Evolutionary conservation across 2,113 vertebrate genomes (phyloP).

Genomic region (Hippoglossus stenolepis): DNA sequence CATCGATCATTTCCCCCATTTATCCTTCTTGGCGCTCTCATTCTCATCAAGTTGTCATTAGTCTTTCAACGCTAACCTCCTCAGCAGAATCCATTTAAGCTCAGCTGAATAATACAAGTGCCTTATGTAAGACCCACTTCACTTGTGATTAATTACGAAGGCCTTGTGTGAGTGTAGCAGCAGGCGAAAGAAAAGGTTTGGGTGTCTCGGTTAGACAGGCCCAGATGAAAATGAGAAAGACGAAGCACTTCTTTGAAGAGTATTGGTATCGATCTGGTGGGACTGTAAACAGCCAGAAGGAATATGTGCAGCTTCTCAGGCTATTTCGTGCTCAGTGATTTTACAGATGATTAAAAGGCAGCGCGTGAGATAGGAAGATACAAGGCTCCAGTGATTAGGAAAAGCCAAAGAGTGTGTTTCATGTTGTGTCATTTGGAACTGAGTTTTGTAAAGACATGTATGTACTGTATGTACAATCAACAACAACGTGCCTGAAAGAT

Average conservation of each 20-base stretch:
- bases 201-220: slow-evolving; percentile 60
- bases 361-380: slow-evolving; percentile 48
- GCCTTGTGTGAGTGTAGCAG: slow-evolving; percentile 57
- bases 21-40: slow-evolving; percentile 16
- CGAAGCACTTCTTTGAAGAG: slow-evolving; percentile 62
- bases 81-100: slow-evolving; percentile 65
- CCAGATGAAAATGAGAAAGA: slow-evolving; percentile 61
- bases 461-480: neutral
- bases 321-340: slow-evolving; percentile 41
- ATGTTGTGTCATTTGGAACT: slow-evolving; percentile 36
- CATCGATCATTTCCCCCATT: slow-evolving; percentile 23
- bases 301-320: slow-evolving; percentile 51
- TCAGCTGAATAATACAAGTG: slow-evolving; percentile 73
- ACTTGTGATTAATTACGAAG: slow-evolving; percentile 79
- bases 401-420: slow-evolving; percentile 46
- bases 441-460: neutral
- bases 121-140: slow-evolving; percentile 73
- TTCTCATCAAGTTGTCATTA: slow-evolving; percentile 61
- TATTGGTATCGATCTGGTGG: slow-evolving; percentile 62
- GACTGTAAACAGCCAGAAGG: slow-evolving; percentile 66
- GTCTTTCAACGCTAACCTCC: slow-evolving; percentile 54
- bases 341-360: slow-evolving; percentile 46
- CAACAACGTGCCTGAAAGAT: neutral
- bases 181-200: slow-evolving; percentile 64
- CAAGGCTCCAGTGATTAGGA: slow-evolving; percentile 46